Evolutionary conservation across 2,113 vertebrate genomes (phyloP).

Genomic region (Poecile atricapillus): DNA sequence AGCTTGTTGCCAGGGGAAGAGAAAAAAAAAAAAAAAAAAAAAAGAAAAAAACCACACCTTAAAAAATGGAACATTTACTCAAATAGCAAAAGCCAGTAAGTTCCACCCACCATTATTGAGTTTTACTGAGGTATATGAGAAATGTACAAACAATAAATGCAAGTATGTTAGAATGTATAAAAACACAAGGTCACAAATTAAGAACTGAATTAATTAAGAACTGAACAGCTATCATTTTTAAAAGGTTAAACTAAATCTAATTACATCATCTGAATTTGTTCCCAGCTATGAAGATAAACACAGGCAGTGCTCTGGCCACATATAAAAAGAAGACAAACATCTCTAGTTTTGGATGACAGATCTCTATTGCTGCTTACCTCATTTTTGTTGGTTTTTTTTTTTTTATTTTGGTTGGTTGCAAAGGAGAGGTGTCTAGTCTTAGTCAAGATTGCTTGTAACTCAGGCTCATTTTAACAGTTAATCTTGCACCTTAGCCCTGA

Average conservation of each 20-base stretch:
- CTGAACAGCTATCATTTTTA: not conserved
- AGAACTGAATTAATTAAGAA: too few species aligned
- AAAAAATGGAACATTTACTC: not conserved
- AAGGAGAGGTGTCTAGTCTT: not conserved
- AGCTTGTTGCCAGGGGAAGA: not conserved
- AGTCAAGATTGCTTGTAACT: not conserved
- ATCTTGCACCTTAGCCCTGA: not conserved
- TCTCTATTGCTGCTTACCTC: slow-evolving; percentile 30
- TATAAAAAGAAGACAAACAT: slow-evolving; percentile 52
- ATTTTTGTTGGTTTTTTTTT: not conserved
- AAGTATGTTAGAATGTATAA: not conserved
- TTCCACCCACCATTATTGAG: not conserved
- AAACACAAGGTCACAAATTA: not conserved
- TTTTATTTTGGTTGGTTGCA: not conserved
- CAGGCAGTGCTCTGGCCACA: slow-evolving; percentile 49
- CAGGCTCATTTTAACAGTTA: not conserved
- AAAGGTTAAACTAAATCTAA: slow-evolving; percentile 44
- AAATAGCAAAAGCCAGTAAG: not conserved
- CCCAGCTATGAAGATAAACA: slow-evolving; percentile 52
- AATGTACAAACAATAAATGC: not conserved
- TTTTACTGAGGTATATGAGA: not conserved
- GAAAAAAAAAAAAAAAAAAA: too few species aligned
- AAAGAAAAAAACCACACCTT: not conserved
- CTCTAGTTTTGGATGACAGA: slow-evolving; percentile 54
- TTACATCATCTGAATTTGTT: slow-evolving; percentile 54